These are phyloP conservation scores for Noctilio leporinus DNA, from an alignment of 2,113 vertebrate genomes.

Conservation along the genomic window DNA sequence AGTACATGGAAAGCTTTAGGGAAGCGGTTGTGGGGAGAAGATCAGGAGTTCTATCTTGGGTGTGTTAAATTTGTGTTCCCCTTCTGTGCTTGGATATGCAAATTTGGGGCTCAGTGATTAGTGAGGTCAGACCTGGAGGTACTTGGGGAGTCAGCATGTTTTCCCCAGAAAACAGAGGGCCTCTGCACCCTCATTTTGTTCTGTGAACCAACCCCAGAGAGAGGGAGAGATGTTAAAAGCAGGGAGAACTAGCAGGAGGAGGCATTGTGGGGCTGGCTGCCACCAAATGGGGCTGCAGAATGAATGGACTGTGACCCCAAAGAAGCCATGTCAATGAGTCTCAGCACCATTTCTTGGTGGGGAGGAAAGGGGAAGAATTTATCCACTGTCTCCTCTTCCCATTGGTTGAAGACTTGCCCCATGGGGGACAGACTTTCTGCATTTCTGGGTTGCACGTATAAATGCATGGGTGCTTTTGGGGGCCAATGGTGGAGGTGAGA, in stretches of 20 bases:
- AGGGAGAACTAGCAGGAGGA: background rate
- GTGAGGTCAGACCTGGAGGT: background rate
- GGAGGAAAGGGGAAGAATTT: background rate
- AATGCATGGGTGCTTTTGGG: background rate
- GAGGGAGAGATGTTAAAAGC: background rate
- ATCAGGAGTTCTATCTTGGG: background rate
- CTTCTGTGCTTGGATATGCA: background rate
- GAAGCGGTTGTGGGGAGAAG: background rate
- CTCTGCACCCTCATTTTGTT: background rate
- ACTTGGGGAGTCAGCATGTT: background rate
- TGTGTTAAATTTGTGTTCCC: background rate
- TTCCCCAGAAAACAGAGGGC: background rate
- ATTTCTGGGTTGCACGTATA: background rate
- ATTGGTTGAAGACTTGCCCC: background rate
- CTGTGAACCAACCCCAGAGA: background rate
- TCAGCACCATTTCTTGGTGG: background rate
- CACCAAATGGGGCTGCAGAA: background rate
- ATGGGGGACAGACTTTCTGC: background rate
- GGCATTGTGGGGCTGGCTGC: accelerated
- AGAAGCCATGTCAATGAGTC: background rate
- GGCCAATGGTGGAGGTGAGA: background rate
- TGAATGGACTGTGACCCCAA: background rate
- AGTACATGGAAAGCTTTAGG: background rate
- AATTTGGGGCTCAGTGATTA: background rate
- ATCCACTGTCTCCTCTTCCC: background rate